Evolutionary conservation across 2,888 invertebrate species (phyloP).

Genomic region (Eucera pruinosa): DNA sequence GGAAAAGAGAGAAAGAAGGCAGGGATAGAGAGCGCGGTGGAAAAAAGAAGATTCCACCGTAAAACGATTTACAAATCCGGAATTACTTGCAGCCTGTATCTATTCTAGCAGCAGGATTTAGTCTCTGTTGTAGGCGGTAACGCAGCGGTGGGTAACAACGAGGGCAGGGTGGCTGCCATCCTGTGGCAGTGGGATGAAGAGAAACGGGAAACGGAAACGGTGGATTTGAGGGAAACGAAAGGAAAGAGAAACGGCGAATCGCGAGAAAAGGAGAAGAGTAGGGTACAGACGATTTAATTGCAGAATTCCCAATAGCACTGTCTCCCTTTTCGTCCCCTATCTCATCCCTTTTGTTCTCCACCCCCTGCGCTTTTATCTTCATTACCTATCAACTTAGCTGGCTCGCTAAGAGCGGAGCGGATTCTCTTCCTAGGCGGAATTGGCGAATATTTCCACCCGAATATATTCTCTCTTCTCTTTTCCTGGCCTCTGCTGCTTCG

Average conservation of each 20-base stretch:
- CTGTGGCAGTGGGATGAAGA: neutral
- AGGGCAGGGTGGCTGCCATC: neutral
- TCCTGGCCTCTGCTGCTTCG: too few species aligned
- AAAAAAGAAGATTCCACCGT: conserved; percentile 33
- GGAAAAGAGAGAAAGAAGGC: neutral
- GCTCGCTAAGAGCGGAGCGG: conserved; percentile 41
- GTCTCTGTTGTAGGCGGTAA: conserved; percentile 59
- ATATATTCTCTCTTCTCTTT: conserved; percentile 9
- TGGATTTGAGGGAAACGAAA: conserved; percentile 26
- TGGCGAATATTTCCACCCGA: conserved; percentile 61
- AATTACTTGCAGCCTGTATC: conserved; percentile 63
- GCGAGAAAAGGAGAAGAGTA: conserved; percentile 35
- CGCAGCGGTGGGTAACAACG: conserved; percentile 48
- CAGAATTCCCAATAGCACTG: conserved; percentile 57
- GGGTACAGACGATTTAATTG: conserved; percentile 65
- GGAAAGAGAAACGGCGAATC: conserved; percentile 23
- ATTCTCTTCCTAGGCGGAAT: conserved; percentile 48
- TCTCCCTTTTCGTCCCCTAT: conserved; percentile 3
- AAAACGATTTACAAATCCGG: conserved; percentile 70
- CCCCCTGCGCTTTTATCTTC: conserved; percentile 64
- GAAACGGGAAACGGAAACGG: conserved; percentile 4
- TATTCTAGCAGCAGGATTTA: conserved; percentile 56
- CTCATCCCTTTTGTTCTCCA: conserved; percentile 5
- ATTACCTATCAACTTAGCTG: conserved; percentile 66
- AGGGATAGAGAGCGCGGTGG: neutral